Base-by-base conservation (phyloP, 2,797 vertebrate genomes). In the Coccyzus lansbergi region DNA sequence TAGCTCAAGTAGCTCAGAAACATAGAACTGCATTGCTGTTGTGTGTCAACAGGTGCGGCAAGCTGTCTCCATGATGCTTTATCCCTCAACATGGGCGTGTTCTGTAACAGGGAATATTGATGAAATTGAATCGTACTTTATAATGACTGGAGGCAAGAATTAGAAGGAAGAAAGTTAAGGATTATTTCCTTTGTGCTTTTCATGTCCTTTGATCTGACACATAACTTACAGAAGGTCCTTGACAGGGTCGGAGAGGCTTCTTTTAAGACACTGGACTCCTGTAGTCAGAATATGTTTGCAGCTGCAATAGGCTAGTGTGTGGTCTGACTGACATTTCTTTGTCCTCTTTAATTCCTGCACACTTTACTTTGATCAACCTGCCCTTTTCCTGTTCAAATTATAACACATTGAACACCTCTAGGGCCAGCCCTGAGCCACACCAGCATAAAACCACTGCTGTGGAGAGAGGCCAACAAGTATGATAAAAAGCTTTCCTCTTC, bases 271-370 rank as follows among this genome's bases (percentile, higher is more conserved):
- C 51, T 20, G 29, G 48, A 48, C 62, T 88, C 14, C 79, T 84
- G 67, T 55, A 82, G 24, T 44, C 78, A 77, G 79, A 63, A 42
- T 72, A 56, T 1, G 2, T 63, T 70, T 93, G 52, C 33, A 75
- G 44, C 63, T 84, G 83, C 62, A 95, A 52, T 4, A 92, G 82
- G 42, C 46, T 89, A 4, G 2, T 79, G 58, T 72, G 62, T 89
- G 59, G 25, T 72, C 89, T 92, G 68, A 72, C 75, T 72, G 88
- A 76, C 31, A 55, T 67, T 81, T 79, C 40, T 86, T 80, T 92
- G 88, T 44, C 71, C 44, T 68, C 74, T 58, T 88, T 88, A 71
- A 85, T 79, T 93, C 81, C 31, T 0, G 0, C 34, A 91, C 56
- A 10, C 15, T 84, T 64, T 42, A 60, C 87, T 76, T 83, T 83